A percentile compares a stretch with the other conserved stretches of the same genome.
phyloP scores from a whole-genome alignment of 2,888 invertebrate species.

The Bellardia pandia region DNA sequence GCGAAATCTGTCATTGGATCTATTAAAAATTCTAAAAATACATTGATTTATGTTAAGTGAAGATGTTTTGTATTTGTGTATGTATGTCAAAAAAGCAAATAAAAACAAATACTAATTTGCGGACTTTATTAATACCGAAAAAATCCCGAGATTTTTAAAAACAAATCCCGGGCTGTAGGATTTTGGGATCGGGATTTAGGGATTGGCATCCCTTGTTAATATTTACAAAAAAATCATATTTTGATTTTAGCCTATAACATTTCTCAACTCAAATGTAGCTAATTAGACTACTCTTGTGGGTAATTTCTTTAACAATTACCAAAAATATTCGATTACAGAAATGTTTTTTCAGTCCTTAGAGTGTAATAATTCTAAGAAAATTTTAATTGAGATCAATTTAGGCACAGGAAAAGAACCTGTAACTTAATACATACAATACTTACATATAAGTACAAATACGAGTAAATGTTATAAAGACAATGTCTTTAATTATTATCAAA shows the following conservation, averaged over 20 bases:
- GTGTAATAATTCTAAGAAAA: conserved; percentile 9
- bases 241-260: too few species aligned
- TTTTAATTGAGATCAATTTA: conserved; percentile 48
- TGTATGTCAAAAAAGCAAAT: too few species aligned
- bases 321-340: not conserved
- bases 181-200: too few species aligned
- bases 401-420: conserved; percentile 15
- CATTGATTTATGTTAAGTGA: too few species aligned
- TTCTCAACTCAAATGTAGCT: not conserved
- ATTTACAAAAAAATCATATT: not conserved
- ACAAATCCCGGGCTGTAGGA: too few species aligned
- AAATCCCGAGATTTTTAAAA: too few species aligned
- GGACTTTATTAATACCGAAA: too few species aligned
- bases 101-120: too few species aligned
- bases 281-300: not conserved
- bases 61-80: too few species aligned
- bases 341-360: not conserved
- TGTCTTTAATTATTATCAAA: not conserved
- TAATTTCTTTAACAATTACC: not conserved
- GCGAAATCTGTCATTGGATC: too few species aligned
- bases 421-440: conserved; percentile 6
- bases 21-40: too few species aligned
- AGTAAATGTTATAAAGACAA: conserved; percentile 22
- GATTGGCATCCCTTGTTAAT: not conserved
- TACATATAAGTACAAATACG: too few species aligned